Evolutionary conservation across 1,140 invertebrate species (phyloP).

Genomic region (Cyphomyrmex costatus): DNA sequence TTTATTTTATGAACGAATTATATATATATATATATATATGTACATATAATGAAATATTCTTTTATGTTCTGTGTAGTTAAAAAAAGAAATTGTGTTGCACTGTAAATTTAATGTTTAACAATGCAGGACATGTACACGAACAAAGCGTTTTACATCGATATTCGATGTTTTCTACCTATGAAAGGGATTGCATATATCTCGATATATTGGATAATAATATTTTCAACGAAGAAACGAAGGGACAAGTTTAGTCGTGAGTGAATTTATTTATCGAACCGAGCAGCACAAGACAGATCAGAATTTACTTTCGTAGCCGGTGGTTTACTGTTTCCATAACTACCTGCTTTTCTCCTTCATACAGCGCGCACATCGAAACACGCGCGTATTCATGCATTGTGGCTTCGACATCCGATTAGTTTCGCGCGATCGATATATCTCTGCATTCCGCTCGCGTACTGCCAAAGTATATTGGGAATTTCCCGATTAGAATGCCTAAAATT

Average conservation of each 20-base stretch:
- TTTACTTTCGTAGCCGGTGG: slow-evolving; percentile 17
- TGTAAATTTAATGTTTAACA: slow-evolving; percentile 21
- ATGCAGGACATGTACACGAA: neutral
- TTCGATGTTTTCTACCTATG: neutral
- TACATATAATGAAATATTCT: neutral
- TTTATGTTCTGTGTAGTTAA: neutral
- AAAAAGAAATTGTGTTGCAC: neutral
- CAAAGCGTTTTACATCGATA: slow-evolving; percentile 3
- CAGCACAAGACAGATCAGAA: slow-evolving; percentile 19
- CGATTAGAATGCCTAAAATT: slow-evolving; percentile 84
- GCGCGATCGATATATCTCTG: slow-evolving; percentile 73
- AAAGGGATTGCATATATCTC: neutral
- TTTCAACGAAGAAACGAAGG: slow-evolving; percentile 15
- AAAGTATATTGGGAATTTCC: slow-evolving; percentile 83
- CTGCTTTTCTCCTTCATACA: neutral
- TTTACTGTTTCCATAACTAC: slow-evolving; percentile 23
- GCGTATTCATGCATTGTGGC: slow-evolving; percentile 53
- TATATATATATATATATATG: too few species aligned
- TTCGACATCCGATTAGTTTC: slow-evolving; percentile 44
- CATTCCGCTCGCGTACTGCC: slow-evolving; percentile 75
- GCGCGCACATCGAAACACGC: slow-evolving; percentile 58
- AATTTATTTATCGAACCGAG: slow-evolving; percentile 11
- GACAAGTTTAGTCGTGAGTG: slow-evolving; percentile 20
- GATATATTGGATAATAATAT: slow-evolving; percentile 34
- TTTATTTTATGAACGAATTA: neutral